Conservation (phyloP, 2,888 invertebrate genomes). For the Lasioglossum lativentre region DNA sequence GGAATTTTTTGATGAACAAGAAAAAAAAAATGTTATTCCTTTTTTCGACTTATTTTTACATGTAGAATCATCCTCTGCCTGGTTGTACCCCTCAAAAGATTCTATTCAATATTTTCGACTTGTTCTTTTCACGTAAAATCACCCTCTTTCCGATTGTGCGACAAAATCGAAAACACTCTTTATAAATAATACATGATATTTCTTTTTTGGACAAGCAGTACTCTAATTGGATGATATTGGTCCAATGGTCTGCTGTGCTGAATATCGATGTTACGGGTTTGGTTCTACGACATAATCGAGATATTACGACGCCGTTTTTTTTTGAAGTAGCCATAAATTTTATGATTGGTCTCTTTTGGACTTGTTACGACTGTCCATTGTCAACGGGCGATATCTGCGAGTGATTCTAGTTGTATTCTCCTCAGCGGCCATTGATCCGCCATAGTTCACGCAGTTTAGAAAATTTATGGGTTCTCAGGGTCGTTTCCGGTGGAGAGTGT, state of each 20-base stretch:
- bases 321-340: neutral
- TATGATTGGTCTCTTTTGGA: neutral
- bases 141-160: no score
- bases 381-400: neutral
- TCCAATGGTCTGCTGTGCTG: no score
- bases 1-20: no score
- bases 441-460: neutral
- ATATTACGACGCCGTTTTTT: neutral
- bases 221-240: neutral
- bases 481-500: neutral
- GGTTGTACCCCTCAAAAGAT: no score
- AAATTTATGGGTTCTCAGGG: neutral
- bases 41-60: no score
- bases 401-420: neutral
- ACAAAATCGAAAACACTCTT: no score
- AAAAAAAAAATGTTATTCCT: no score
- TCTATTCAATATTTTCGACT: no score
- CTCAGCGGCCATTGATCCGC: neutral
- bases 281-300: no score
- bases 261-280: no score
- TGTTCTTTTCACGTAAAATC: no score
- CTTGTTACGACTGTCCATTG: neutral
- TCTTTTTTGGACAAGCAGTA: neutral
- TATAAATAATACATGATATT: neutral
- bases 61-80: no score